These are phyloP conservation scores for Indicator maculatus DNA, from an alignment of 2,113 vertebrate genomes.

Conservation along the genomic window DNA sequence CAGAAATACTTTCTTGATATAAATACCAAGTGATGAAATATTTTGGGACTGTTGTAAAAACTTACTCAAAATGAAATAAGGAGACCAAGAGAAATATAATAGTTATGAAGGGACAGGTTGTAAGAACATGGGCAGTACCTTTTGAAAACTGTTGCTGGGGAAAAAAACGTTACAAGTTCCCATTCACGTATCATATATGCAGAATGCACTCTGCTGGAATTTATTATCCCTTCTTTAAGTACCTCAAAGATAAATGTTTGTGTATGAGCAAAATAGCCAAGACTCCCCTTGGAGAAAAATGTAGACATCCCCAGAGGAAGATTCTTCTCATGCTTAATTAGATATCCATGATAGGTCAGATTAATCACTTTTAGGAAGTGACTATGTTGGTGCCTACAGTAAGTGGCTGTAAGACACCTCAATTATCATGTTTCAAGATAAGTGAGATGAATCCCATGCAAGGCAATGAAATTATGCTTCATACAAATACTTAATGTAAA, in stretches of 20 bases:
- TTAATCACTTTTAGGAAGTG: background rate
- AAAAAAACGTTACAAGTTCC: background rate
- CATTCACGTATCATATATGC: background rate
- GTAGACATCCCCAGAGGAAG: background rate
- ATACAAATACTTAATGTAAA: background rate
- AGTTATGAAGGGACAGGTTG: background rate
- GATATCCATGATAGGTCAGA: background rate
- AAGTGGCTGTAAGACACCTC: background rate
- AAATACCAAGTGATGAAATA: background rate
- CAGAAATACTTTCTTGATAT: background rate
- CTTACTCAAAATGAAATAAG: background rate
- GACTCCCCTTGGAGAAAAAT: background rate
- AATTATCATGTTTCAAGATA: background rate
- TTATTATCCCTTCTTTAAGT: background rate
- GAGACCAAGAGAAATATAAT: background rate
- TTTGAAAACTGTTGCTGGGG: background rate
- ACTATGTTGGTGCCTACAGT: background rate
- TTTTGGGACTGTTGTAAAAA: background rate
- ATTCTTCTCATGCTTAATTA: conserved; percentile 8
- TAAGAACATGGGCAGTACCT: background rate
- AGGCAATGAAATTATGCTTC: background rate
- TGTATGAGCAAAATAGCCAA: conserved; percentile 12
- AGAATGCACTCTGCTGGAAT: background rate
- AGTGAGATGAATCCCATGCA: background rate
- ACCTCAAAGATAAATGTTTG: conserved; percentile 6